phyloP scores from a whole-genome alignment of 2,888 invertebrate species.

The Polydrusus pterygomalis region DNA sequence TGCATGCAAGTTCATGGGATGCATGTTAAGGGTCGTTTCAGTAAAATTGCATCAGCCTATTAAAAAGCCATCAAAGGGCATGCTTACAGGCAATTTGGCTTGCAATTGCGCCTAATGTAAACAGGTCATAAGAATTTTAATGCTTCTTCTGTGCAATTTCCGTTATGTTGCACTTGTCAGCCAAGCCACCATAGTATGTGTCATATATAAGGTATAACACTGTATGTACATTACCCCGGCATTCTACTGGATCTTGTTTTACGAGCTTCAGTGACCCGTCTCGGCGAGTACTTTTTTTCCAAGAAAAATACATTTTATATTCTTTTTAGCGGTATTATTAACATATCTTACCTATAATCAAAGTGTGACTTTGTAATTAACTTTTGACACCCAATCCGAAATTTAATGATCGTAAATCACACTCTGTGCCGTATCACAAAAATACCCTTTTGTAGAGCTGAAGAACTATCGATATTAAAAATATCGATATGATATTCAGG shows the following conservation, averaged over 20 bases:
- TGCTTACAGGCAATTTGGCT: too few relatives aligned
- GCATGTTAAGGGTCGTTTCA: too few relatives aligned
- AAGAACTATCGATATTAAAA: not conserved
- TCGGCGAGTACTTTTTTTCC: slow-evolving; percentile 10
- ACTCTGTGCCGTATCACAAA: slow-evolving; percentile 28
- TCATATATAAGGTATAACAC: too few relatives aligned
- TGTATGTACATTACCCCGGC: not conserved
- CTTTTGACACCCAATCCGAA: slow-evolving; percentile 40
- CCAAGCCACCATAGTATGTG: too few relatives aligned
- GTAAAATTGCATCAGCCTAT: too few relatives aligned
- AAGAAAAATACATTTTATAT: slow-evolving; percentile 22
- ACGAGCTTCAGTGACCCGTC: slow-evolving; percentile 5
- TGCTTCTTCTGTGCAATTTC: too few relatives aligned
- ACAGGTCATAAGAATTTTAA: too few relatives aligned
- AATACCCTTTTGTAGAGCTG: not conserved
- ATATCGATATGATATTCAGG: not conserved
- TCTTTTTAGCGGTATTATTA: slow-evolving; percentile 32
- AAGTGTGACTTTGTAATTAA: slow-evolving; percentile 46
- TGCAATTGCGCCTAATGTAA: too few relatives aligned
- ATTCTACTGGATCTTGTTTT: slow-evolving; percentile 13
- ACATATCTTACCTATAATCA: slow-evolving; percentile 31
- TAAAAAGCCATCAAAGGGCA: too few relatives aligned
- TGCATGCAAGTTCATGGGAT: too few relatives aligned
- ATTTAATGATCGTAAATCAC: slow-evolving; percentile 37
- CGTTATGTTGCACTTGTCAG: too few relatives aligned